Evolutionary conservation across 1,140 invertebrate genomes (phyloP).

Genomic region (Ceratina australensis): DNA sequence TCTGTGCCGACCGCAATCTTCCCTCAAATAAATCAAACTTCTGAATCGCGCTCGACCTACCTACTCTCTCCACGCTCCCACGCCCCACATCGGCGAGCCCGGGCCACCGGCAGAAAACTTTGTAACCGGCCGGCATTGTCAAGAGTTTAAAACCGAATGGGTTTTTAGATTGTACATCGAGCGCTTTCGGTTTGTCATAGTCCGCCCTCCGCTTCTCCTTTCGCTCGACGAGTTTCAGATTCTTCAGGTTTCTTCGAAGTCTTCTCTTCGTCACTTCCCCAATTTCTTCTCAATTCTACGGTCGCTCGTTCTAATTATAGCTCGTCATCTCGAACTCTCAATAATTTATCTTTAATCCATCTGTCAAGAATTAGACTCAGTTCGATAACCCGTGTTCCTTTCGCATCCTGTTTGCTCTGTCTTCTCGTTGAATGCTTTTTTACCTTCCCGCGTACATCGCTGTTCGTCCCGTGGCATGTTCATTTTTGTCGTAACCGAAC

Average conservation of each 20-base stretch:
- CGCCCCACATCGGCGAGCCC: constrained; percentile 35
- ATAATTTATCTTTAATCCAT: background rate
- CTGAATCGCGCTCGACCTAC: constrained; percentile 68
- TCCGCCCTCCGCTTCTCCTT: constrained; percentile 39
- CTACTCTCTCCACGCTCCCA: background rate
- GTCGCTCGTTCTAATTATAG: background rate
- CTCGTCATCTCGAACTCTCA: background rate
- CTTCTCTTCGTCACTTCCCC: background rate
- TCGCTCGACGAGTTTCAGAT: constrained; percentile 64
- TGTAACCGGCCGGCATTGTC: constrained; percentile 75
- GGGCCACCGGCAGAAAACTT: constrained; percentile 68
- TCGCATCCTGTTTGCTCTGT: background rate
- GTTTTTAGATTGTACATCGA: constrained; percentile 76
- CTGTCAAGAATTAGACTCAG: background rate
- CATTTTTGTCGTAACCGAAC: background rate
- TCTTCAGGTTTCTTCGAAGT: constrained; percentile 57
- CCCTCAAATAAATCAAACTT: constrained; percentile 80
- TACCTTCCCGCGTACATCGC: background rate
- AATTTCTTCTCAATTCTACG: constrained; percentile 3
- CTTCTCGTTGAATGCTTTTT: background rate
- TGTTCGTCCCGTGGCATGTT: constrained; percentile 7
- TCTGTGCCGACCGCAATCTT: constrained; percentile 73
- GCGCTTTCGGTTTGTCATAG: constrained; percentile 75
- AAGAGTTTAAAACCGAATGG: constrained; percentile 79
- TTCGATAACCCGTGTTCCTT: background rate